Percentiles rank a stretch among this genome's conserved stretches.
Conservation (phyloP, 1,140 invertebrate species). For the Aporrectodea caliginosa region DNA sequence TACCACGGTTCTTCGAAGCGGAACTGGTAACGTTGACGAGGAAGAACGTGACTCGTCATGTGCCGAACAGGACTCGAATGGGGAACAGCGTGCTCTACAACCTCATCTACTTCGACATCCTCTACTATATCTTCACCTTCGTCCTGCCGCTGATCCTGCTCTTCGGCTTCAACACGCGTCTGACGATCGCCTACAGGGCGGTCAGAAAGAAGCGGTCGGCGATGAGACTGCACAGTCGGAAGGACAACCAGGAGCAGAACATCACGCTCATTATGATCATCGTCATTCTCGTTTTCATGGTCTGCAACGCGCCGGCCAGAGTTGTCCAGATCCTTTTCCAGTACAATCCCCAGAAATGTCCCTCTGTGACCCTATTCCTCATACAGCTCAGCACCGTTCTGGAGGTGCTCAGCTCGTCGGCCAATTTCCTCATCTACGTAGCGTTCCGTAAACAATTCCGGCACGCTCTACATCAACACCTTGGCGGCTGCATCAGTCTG, state of each 20-base stretch:
- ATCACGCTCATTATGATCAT: conserved; percentile 30
- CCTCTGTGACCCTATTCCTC: background rate
- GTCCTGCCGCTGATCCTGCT: conserved; percentile 24
- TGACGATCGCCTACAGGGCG: too few relatives aligned
- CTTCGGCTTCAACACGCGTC: conserved; percentile 10
- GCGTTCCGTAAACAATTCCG: conserved; percentile 25
- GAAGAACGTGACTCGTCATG: background rate
- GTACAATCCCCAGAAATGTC: conserved; percentile 4
- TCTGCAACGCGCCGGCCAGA: too few relatives aligned
- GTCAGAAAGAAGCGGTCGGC: background rate
- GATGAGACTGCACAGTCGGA: background rate
- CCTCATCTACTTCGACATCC: conserved; percentile 17
- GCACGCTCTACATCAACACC: conserved; percentile 1
- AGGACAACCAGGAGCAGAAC: conserved; percentile 15
- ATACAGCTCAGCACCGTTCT: conserved; percentile 18
- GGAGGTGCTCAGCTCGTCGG: conserved; percentile 24
- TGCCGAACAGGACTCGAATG: background rate
- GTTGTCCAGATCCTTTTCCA: conserved; percentile 25
- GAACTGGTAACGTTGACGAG: background rate
- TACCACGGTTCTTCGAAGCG: conserved; percentile 19
- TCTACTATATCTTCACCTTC: conserved; percentile 26
- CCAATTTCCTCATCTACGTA: conserved; percentile 27
- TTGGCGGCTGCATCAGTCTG: too few relatives aligned
- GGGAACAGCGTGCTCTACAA: conserved; percentile 9
- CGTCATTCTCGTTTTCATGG: conserved; percentile 19